These are phyloP conservation scores for Orchesella flavescens DNA, from an alignment of 2,888 invertebrate genomes.

Conservation along the genomic window DNA sequence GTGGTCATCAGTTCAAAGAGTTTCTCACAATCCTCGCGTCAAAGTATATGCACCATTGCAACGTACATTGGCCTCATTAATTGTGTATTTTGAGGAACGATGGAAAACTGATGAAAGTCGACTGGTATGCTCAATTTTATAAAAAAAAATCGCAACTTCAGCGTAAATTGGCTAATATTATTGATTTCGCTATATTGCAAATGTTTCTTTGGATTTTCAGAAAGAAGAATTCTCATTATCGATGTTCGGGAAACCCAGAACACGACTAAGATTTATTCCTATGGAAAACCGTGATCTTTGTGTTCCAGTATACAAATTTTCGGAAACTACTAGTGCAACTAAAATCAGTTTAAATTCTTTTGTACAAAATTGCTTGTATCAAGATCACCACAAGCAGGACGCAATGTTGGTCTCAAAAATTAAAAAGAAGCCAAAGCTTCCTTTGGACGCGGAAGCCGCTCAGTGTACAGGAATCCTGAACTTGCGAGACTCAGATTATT, in stretches of 20 bases:
- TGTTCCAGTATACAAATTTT: constrained; percentile 69
- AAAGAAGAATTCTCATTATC: constrained; percentile 71
- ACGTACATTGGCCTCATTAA: constrained; percentile 81
- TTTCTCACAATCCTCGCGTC: constrained; percentile 92
- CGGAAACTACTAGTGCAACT: constrained; percentile 70
- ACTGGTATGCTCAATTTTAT: constrained; percentile 75
- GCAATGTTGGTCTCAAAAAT: constrained; percentile 54
- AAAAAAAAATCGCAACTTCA: neutral
- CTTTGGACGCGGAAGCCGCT: constrained; percentile 5
- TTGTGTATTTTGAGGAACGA: constrained; percentile 83
- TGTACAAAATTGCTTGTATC: constrained; percentile 67
- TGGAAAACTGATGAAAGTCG: constrained; percentile 81
- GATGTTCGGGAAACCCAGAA: constrained; percentile 67
- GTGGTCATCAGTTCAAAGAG: constrained; percentile 88
- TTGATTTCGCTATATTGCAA: neutral
- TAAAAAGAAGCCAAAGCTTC: constrained; percentile 62
- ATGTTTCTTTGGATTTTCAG: constrained; percentile 50
- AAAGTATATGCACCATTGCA: constrained; percentile 84
- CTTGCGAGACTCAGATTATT: constrained; percentile 73
- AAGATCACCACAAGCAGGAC: constrained; percentile 45
- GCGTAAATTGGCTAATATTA: no score
- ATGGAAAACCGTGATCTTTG: constrained; percentile 64
- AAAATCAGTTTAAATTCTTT: constrained; percentile 70
- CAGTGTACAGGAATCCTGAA: neutral
- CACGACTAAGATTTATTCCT: constrained; percentile 68